Conservation (phyloP, 2,888 invertebrate species). For the Micoletzkya japonica region DNA sequence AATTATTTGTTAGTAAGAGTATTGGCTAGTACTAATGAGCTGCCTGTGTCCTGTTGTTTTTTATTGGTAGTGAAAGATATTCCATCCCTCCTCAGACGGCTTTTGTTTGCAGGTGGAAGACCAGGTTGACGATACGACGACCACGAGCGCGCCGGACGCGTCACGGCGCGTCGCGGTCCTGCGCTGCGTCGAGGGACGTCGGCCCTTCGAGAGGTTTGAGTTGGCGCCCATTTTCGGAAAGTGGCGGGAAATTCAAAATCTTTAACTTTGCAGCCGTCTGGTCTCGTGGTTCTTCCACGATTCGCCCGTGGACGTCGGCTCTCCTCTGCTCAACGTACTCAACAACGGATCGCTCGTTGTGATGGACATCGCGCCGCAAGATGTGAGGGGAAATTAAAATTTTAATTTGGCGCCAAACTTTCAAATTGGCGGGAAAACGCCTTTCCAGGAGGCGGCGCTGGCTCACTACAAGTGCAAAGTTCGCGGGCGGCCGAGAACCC, state of each 20-base stretch:
- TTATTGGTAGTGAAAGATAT: no score
- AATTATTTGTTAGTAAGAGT: no score
- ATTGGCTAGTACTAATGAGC: no score
- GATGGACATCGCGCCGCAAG: conserved; percentile 1
- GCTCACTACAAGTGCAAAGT: conserved; percentile 51
- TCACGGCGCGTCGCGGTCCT: conserved; percentile 1
- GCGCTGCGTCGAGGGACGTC: not conserved
- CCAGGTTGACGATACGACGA: not conserved
- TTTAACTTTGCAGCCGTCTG: conserved; percentile 11
- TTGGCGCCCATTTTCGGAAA: not conserved
- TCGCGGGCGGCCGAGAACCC: conserved; percentile 38
- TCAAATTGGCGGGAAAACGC: not conserved
- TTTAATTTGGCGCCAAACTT: not conserved
- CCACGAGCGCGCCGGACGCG: not conserved
- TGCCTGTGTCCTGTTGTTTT: no score
- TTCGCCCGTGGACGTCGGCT: not conserved
- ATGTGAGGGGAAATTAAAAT: conserved; percentile 1
- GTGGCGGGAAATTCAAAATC: no score
- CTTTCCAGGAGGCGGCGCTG: conserved; percentile 44
- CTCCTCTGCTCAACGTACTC: conserved; percentile 7
- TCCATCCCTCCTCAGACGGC: no score
- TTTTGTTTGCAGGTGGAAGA: not conserved
- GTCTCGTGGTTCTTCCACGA: conserved; percentile 24
- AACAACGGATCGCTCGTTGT: conserved; percentile 18
- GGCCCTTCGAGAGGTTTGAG: not conserved